Percentiles rank a stretch among this genome's conserved stretches.
Conservation (phyloP, 2,888 invertebrate species). For the Suillia variegata region DNA sequence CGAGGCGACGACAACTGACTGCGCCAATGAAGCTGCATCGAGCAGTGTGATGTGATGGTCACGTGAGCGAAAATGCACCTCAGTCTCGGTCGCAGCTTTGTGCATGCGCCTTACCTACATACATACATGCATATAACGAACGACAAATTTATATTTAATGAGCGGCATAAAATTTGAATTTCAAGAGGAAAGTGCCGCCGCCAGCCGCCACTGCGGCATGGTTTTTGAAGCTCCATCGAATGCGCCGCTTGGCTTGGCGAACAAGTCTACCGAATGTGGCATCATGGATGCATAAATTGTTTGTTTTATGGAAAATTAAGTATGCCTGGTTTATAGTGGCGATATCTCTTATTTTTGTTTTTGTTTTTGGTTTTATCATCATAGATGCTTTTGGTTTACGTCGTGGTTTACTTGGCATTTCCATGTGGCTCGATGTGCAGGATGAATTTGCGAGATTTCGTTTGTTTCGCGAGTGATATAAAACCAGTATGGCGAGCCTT, state of each 20-base stretch:
- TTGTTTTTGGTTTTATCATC: no score
- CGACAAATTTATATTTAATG: slow-evolving; percentile 63
- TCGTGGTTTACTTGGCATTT: no score
- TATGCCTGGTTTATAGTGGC: slow-evolving; percentile 46
- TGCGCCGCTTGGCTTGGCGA: slow-evolving; percentile 19
- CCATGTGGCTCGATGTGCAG: no score
- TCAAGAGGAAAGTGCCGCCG: slow-evolving; percentile 55
- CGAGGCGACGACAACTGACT: no score
- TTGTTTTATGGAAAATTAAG: slow-evolving; percentile 54
- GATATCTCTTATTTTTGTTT: slow-evolving; percentile 23
- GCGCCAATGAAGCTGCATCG: neutral
- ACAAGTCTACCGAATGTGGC: slow-evolving; percentile 12
- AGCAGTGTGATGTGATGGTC: slow-evolving; percentile 2
- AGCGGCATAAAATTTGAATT: slow-evolving; percentile 62
- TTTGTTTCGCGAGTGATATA: no score
- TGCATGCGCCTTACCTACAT: slow-evolving; percentile 22
- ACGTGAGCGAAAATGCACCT: slow-evolving; percentile 13
- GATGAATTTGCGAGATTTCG: no score
- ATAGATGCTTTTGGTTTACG: no score
- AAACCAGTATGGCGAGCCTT: no score
- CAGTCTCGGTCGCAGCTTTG: slow-evolving; percentile 16
- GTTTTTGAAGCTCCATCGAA: slow-evolving; percentile 27
- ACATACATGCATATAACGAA: slow-evolving; percentile 38
- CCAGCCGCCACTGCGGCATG: slow-evolving; percentile 49
- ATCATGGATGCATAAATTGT: slow-evolving; percentile 41